A percentile compares a stretch with the other conserved stretches of the same genome.
Evolutionary conservation across 2,888 invertebrate genomes (phyloP).

Genomic region (Lucinisca nassula): DNA sequence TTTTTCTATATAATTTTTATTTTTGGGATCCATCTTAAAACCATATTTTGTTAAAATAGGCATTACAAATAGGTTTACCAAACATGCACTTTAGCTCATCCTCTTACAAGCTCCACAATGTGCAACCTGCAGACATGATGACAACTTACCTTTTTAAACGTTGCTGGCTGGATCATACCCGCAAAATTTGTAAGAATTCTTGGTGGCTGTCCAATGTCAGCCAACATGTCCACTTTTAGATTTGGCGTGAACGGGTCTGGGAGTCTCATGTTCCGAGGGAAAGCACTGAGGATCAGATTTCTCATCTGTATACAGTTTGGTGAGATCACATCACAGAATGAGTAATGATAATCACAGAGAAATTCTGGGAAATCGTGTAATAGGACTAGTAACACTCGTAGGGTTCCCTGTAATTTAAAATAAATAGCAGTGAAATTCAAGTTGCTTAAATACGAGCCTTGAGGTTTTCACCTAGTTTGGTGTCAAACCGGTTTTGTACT

Average conservation of each 20-base stretch:
- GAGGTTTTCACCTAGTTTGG: no score
- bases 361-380: conserved; percentile 99
- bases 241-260: conserved; percentile 99
- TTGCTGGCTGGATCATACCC: conserved; percentile 94
- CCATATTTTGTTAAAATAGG: no score
- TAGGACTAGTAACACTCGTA: conserved; percentile 97
- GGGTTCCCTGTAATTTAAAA: conserved; percentile 90
- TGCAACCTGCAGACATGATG: no score
- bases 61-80: no score
- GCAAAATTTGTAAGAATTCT: conserved; percentile 96
- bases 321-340: conserved; percentile 99
- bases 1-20: no score
- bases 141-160: conserved; percentile 93
- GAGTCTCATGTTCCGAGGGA: conserved; percentile 98
- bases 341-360: conserved; percentile 99
- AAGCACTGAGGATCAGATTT: conserved; percentile 98
- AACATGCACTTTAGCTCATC: no score
- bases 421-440: background rate
- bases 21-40: no score
- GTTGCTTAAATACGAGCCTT: background rate
- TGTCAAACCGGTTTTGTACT: no score
- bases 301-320: conserved; percentile 99
- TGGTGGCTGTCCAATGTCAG: conserved; percentile 89
- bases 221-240: conserved; percentile 90
- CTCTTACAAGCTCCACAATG: no score